phyloP scores from a whole-genome alignment of 2,113 vertebrate genomes.

The Raja brachyura region DNA sequence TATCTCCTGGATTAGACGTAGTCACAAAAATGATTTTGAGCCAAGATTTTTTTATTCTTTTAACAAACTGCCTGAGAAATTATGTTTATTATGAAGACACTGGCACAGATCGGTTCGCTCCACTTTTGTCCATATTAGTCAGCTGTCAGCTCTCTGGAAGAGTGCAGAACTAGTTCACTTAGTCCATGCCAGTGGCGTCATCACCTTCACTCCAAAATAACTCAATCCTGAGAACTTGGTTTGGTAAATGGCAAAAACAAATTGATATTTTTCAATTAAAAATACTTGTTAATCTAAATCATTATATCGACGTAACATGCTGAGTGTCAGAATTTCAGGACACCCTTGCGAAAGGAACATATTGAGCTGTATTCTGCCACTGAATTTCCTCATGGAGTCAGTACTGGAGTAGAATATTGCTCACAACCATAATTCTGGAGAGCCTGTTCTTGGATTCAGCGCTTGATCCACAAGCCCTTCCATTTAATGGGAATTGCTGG shows the following conservation, averaged over 20 bases:
- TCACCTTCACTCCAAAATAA: not conserved
- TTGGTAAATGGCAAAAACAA: not conserved
- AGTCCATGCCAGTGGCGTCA: not conserved
- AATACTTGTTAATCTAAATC: not conserved
- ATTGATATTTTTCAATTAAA: not conserved
- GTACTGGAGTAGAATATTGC: too few species aligned
- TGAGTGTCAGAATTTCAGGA: too few species aligned
- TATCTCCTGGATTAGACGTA: not conserved
- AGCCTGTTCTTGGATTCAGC: too few species aligned
- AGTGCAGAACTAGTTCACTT: not conserved
- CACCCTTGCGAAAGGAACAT: too few species aligned
- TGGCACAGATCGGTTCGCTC: not conserved
- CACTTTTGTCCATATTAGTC: not conserved
- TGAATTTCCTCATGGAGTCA: too few species aligned
- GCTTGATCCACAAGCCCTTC: too few species aligned
- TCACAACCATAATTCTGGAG: too few species aligned
- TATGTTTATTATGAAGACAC: not conserved
- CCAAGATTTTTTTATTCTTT: not conserved
- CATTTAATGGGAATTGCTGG: too few species aligned
- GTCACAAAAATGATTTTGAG: not conserved
- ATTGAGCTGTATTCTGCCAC: too few species aligned
- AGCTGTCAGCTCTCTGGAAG: not conserved
- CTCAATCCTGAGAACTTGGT: not conserved
- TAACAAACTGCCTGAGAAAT: not conserved
- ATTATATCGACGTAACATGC: too few species aligned